phyloP scores from a whole-genome alignment of 1,140 invertebrate species.

The Heterodera schachtii region DNA sequence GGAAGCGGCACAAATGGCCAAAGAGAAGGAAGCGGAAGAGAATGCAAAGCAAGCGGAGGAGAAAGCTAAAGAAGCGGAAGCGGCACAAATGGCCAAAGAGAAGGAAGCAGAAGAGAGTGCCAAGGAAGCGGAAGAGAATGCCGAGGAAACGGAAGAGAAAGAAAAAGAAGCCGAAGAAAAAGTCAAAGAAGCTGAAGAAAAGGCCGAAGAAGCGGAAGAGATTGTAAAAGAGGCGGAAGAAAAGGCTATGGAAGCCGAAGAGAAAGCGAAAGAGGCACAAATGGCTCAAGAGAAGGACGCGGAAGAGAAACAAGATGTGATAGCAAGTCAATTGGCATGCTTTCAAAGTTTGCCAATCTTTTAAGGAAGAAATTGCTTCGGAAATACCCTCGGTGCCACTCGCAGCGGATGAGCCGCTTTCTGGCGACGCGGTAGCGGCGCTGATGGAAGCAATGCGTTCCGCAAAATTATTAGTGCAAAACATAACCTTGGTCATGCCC shows the following conservation, averaged over 20 bases:
- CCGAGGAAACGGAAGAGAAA: background rate
- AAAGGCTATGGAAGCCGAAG: background rate
- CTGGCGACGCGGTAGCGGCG: slow-evolving; percentile 1
- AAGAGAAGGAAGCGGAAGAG: slow-evolving; percentile 5
- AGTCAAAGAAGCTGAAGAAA: background rate
- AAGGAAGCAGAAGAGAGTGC: background rate
- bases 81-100: background rate
- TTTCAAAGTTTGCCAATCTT: background rate
- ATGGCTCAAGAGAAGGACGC: background rate
- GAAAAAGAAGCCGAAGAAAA: background rate
- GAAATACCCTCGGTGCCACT: background rate
- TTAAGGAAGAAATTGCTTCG: background rate
- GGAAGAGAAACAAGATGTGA: background rate
- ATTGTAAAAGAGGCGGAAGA: background rate
- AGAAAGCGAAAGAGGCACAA: background rate
- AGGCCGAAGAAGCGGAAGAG: background rate
- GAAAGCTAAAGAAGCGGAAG: background rate
- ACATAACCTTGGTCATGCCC: slow-evolving; percentile 35
- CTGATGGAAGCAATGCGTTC: slow-evolving; percentile 21
- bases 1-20: background rate
- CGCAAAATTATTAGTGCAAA: slow-evolving; percentile 30
- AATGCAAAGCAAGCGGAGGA: background rate
- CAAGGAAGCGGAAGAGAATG: background rate
- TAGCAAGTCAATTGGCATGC: background rate
- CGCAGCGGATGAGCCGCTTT: background rate